These are phyloP conservation scores for Alligator mississippiensis DNA, from an alignment of 2,113 vertebrate genomes.

Conservation along the genomic window DNA sequence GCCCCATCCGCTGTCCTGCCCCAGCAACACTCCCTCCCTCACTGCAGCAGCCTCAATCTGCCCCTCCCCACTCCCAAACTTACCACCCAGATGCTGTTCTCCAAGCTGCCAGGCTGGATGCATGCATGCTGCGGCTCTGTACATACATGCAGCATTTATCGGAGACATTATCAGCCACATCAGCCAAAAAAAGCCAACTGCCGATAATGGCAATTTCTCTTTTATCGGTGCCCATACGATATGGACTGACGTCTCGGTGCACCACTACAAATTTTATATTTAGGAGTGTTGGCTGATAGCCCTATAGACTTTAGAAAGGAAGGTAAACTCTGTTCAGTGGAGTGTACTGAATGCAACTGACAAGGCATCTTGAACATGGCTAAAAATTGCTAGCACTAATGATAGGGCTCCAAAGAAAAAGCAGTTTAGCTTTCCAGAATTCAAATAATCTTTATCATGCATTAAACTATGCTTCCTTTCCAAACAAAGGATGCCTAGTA, in stretches of 20 bases:
- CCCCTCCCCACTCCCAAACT: too few relatives aligned
- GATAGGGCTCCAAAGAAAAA: not conserved
- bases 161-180: too few relatives aligned
- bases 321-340: conserved; percentile 33
- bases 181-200: conserved; percentile 21
- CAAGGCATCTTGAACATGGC: conserved; percentile 14
- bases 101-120: too few relatives aligned
- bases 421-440: not conserved
- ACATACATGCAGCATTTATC: too few relatives aligned
- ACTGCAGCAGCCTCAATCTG: too few relatives aligned
- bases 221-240: not conserved
- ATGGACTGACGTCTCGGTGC: too few relatives aligned
- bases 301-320: conserved; percentile 35
- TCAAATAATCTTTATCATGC: not conserved
- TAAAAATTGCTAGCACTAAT: not conserved
- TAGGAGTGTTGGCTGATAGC: conserved; percentile 35
- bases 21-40: too few relatives aligned
- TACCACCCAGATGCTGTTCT: too few relatives aligned
- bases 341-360: conserved; percentile 29
- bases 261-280: not conserved
- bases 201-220: conserved; percentile 56
- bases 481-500: not conserved
- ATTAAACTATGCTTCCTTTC: not conserved
- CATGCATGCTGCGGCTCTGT: too few relatives aligned
- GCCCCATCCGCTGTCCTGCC: too few relatives aligned